Percentiles rank a stretch among this genome's conserved stretches.
phyloP scores from a whole-genome alignment of 2,888 invertebrate genomes.

The Tyria jacobaeae region DNA sequence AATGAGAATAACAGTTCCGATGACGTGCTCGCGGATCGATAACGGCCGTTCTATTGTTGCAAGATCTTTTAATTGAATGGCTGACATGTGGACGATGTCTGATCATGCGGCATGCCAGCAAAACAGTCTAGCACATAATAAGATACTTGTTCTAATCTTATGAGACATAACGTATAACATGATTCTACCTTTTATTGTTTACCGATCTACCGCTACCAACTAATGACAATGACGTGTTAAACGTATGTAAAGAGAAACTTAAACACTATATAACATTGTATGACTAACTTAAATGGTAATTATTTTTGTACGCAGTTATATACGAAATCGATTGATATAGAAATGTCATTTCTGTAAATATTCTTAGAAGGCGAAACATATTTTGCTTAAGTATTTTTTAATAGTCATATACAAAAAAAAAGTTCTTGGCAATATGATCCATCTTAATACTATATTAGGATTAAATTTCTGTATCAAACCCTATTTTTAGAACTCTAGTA shows the following conservation, averaged over 20 bases:
- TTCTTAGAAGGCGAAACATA: too few species aligned
- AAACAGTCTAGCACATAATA: constrained; percentile 8
- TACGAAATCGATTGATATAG: neutral
- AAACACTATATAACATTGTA: neutral
- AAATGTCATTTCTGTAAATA: too few species aligned
- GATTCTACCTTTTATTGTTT: neutral
- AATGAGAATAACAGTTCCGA: constrained; percentile 37
- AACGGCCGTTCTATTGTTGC: constrained; percentile 27
- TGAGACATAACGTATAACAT: neutral
- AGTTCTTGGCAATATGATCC: too few species aligned
- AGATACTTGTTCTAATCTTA: constrained; percentile 2
- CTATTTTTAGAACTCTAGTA: too few species aligned
- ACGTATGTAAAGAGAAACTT: neutral
- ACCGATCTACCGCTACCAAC: neutral
- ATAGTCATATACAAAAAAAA: too few species aligned
- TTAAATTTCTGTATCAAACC: too few species aligned
- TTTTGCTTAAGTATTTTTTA: too few species aligned
- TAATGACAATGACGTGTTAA: neutral
- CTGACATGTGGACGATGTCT: constrained; percentile 9
- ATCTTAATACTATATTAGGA: too few species aligned
- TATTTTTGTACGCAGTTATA: too few species aligned
- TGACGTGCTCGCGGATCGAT: constrained; percentile 30
- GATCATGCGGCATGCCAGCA: constrained; percentile 2
- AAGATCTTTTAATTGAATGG: constrained; percentile 16
- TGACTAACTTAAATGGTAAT: neutral